Evolutionary conservation across 2,888 invertebrate genomes (phyloP).

Genomic region (Eupithecia subumbrata): DNA sequence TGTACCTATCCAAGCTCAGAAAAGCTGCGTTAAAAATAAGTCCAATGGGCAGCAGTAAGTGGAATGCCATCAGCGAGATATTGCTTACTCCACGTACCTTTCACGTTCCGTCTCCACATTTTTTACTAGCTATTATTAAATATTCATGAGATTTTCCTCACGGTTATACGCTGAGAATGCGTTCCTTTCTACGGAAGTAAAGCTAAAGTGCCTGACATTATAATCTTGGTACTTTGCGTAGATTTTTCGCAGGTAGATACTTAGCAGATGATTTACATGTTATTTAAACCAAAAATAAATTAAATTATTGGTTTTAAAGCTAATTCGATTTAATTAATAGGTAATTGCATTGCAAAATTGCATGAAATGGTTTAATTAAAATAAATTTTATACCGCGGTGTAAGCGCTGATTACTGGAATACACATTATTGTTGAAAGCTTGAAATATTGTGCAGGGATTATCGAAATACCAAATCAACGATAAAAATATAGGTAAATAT

Average conservation of each 20-base stretch:
- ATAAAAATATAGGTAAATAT: not conserved
- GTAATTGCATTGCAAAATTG: not conserved
- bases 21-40: constrained; percentile 24
- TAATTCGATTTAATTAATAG: not conserved
- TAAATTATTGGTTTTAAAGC: not conserved
- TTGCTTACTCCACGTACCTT: constrained; percentile 31
- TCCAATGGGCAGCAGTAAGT: constrained; percentile 25
- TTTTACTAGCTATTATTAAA: constrained; percentile 27
- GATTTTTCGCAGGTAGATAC: not conserved
- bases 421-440: not conserved
- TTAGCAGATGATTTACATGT: not conserved
- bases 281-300: not conserved
- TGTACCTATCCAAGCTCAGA: not conserved
- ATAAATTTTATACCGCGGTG: not conserved
- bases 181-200: constrained; percentile 5
- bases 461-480: not conserved
- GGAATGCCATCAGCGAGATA: constrained; percentile 37
- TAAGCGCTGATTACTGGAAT: not conserved
- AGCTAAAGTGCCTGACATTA: not conserved
- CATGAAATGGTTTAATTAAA: not conserved
- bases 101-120: constrained; percentile 26
- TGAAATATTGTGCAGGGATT: constrained; percentile 1
- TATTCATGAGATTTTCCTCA: constrained; percentile 31
- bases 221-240: not conserved
- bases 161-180: constrained; percentile 7